A percentile compares a stretch with the other conserved stretches of the same genome.
Evolutionary conservation across 2,797 vertebrate species (phyloP).

Genomic region (Gymnoscopelus microlampas): DNA sequence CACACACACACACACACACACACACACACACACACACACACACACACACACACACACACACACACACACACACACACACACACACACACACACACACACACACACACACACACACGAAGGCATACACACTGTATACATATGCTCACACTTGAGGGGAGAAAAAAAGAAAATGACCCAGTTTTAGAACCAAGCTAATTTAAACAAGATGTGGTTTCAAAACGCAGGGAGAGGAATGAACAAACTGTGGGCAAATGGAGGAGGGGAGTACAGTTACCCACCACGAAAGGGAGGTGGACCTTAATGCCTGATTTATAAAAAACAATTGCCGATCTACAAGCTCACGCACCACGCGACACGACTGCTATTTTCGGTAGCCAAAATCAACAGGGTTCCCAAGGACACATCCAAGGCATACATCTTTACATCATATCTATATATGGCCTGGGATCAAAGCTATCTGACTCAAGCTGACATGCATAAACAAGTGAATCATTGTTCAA

Average conservation of each 20-base stretch:
- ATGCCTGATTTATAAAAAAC: too few relatives aligned
- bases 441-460: too few relatives aligned
- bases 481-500: not conserved
- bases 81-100: conserved; percentile 12
- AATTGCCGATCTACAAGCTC: too few relatives aligned
- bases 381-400: too few relatives aligned
- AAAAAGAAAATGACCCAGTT: conserved; percentile 42
- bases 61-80: conserved; percentile 3
- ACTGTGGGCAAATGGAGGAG: not conserved
- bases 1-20: conserved; percentile 8
- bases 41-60: conserved; percentile 1
- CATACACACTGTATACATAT: conserved; percentile 1
- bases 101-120: conserved; percentile 4
- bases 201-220: conserved; percentile 52
- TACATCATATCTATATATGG: not conserved
- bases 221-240: not conserved
- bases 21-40: conserved; percentile 9
- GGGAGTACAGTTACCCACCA: not conserved
- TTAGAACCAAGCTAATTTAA: conserved; percentile 55
- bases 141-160: conserved; percentile 15
- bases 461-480: too few relatives aligned
- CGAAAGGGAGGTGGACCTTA: too few relatives aligned
- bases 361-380: too few relatives aligned
- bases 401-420: too few relatives aligned
- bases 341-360: too few relatives aligned